Evolutionary conservation across 2,888 invertebrate genomes (phyloP).

Genomic region (Aspidapion aeneum): DNA sequence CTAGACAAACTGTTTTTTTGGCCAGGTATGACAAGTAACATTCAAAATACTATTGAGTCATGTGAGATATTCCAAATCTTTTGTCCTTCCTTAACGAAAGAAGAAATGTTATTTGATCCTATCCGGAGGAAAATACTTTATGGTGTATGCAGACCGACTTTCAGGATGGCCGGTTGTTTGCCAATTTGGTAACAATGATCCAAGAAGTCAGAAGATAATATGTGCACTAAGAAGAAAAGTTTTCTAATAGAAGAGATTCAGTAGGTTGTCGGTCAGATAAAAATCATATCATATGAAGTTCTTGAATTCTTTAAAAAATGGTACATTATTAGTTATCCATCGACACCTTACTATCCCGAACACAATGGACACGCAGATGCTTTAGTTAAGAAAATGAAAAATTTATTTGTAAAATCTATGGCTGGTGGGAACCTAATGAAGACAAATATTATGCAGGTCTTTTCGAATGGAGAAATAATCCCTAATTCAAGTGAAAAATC

Average conservation of each 20-base stretch:
- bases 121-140: too few species aligned
- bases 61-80: not conserved
- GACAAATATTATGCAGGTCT: not conserved
- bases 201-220: too few species aligned
- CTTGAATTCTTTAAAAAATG: too few species aligned
- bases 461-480: not conserved
- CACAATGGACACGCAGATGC: not conserved
- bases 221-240: not conserved
- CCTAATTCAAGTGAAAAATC: not conserved
- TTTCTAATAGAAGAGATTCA: not conserved
- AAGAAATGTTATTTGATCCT: not conserved
- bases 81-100: not conserved
- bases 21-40: not conserved
- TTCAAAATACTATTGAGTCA: not conserved
- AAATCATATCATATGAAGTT: too few species aligned
- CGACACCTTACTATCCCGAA: too few species aligned
- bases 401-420: not conserved
- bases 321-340: not conserved
- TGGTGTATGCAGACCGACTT: too few species aligned
- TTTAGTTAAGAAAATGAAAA: not conserved
- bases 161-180: too few species aligned
- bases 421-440: not conserved
- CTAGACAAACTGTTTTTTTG: not conserved
- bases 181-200: too few species aligned
- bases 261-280: not conserved